Evolutionary conservation across 2,113 vertebrate species (phyloP).

Genomic region (Thunnus maccoyii): DNA sequence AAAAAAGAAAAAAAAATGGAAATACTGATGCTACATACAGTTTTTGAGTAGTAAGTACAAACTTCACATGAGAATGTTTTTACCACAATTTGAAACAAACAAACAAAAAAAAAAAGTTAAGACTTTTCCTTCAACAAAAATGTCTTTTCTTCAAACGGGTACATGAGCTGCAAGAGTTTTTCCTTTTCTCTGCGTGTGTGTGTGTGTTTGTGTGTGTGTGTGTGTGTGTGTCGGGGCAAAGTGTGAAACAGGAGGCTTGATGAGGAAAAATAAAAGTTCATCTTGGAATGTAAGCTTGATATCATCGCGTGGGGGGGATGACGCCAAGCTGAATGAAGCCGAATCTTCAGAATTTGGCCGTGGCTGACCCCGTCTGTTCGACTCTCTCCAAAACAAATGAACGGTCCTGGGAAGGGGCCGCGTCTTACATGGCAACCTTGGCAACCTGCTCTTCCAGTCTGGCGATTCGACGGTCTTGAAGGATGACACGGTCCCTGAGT

Average conservation of each 20-base stretch:
- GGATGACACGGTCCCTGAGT: slow-evolving; percentile 95
- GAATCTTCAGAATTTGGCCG: slow-evolving; percentile 81
- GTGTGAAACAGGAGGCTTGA: slow-evolving; percentile 79
- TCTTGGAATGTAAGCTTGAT: slow-evolving; percentile 87
- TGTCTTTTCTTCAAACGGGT: slow-evolving; percentile 85
- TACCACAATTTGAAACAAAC: slow-evolving; percentile 65
- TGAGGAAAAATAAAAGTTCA: slow-evolving; percentile 81
- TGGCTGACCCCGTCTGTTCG: slow-evolving; percentile 70
- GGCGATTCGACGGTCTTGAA: slow-evolving; percentile 95
- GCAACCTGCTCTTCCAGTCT: slow-evolving; percentile 96
- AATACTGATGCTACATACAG: slow-evolving; percentile 85
- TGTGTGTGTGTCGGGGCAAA: slow-evolving; percentile 57
- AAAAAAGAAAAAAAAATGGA: slow-evolving; percentile 77
- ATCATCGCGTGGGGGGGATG: slow-evolving; percentile 50
- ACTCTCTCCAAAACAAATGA: slow-evolving; percentile 60
- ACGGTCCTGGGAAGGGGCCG: slow-evolving; percentile 27
- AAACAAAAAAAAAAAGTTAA: slow-evolving; percentile 61
- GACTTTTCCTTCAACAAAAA: slow-evolving; percentile 80
- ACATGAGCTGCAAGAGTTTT: slow-evolving; percentile 73
- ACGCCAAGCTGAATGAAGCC: slow-evolving; percentile 80
- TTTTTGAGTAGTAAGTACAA: slow-evolving; percentile 78
- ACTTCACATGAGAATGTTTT: slow-evolving; percentile 81
- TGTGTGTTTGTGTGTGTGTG: slow-evolving; percentile 22
- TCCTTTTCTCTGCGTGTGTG: slow-evolving; percentile 51
- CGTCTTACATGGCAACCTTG: slow-evolving; percentile 91